Evolutionary conservation across 2,888 invertebrate genomes (phyloP).

Genomic region (Octodonta nipae): DNA sequence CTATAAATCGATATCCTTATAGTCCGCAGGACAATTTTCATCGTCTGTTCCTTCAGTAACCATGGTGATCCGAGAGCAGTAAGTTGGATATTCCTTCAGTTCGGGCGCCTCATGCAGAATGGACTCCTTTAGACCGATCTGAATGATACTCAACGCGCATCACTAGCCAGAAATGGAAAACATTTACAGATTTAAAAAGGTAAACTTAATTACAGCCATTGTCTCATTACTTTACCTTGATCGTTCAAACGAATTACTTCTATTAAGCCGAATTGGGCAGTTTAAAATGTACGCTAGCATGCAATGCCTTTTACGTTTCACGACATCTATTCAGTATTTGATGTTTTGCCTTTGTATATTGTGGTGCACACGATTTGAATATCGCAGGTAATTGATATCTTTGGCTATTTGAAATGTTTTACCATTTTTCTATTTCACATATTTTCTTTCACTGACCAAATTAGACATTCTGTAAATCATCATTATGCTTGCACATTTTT

Average conservation of each 20-base stretch:
- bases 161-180: constrained; percentile 34
- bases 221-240: constrained; percentile 10
- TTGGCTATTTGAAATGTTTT: no score
- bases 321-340: not conserved
- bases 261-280: constrained; percentile 4
- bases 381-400: no score
- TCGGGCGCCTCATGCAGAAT: not conserved
- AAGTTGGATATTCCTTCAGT: no score
- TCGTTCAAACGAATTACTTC: constrained; percentile 1
- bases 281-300: not conserved
- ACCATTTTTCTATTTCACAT: no score
- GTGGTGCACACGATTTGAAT: not conserved
- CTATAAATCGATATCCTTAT: no score
- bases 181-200: constrained; percentile 35
- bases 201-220: constrained; percentile 21
- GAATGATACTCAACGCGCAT: constrained; percentile 29
- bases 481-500: no score
- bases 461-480: no score
- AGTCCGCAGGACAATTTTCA: no score
- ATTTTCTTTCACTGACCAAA: no score
- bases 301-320: not conserved
- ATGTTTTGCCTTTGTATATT: no score
- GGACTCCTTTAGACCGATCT: constrained; percentile 6
- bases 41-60: no score
- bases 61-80: no score